Percentiles rank a stretch among this genome's conserved stretches.
phyloP scores from a whole-genome alignment of 2,888 invertebrate species.

The Chloroclysta siterata region DNA sequence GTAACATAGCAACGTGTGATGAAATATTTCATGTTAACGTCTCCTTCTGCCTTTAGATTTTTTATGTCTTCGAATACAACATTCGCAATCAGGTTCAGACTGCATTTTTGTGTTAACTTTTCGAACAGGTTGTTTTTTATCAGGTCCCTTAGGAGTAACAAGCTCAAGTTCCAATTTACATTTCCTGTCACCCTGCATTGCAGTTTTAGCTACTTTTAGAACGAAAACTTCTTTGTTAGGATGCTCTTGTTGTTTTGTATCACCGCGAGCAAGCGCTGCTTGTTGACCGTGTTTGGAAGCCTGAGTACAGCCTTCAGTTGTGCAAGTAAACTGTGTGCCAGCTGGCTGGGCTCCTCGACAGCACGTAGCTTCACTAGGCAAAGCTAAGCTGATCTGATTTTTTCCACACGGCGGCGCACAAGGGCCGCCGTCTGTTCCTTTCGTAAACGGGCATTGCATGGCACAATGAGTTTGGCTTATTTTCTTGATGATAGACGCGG shows the following conservation, averaged over 20 bases:
- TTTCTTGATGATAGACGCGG: conserved; percentile 73
- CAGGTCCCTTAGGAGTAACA: conserved; percentile 87
- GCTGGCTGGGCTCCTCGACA: conserved; percentile 65
- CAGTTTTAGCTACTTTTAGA: conserved; percentile 88
- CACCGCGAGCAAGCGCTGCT: conserved; percentile 59
- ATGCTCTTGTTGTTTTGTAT: conserved; percentile 65
- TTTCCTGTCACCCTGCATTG: conserved; percentile 86
- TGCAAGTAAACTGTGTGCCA: conserved; percentile 75
- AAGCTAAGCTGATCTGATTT: conserved; percentile 72
- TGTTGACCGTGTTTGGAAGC: conserved; percentile 68
- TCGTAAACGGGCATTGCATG: conserved; percentile 69
- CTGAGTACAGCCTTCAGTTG: conserved; percentile 73
- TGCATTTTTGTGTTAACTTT: conserved; percentile 65
- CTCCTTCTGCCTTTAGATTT: conserved; percentile 54
- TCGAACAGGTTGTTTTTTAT: conserved; percentile 80
- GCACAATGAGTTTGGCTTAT: conserved; percentile 76
- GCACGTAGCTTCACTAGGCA: conserved; percentile 69
- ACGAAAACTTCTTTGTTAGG: conserved; percentile 86
- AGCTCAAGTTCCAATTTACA: conserved; percentile 87
- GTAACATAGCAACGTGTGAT: conserved; percentile 13
- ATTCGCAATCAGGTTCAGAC: conserved; percentile 71
- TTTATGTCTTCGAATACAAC: conserved; percentile 59
- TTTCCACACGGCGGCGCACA: conserved; percentile 74
- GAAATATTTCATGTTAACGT: conserved; percentile 29
- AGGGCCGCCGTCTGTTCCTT: conserved; percentile 53